phyloP scores from a whole-genome alignment of 2,113 vertebrate genomes.

The Morone saxatilis region DNA sequence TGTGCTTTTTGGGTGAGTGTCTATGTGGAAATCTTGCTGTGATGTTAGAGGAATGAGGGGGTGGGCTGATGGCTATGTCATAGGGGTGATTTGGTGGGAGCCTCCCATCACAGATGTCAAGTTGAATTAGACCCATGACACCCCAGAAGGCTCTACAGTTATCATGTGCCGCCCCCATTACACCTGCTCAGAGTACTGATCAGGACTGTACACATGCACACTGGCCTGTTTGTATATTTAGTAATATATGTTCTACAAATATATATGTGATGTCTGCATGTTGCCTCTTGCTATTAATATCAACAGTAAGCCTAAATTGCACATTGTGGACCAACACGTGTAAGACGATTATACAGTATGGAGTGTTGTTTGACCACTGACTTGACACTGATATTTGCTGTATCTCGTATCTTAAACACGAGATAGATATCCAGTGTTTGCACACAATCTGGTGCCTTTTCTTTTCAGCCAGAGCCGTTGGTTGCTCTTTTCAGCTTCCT shows the following conservation, averaged over 20 bases:
- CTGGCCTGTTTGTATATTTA: background rate
- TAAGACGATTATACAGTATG: conserved; percentile 11
- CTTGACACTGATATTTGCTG: conserved; percentile 41
- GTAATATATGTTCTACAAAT: background rate
- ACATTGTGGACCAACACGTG: conserved; percentile 10
- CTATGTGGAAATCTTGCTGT: conserved; percentile 17
- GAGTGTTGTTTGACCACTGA: conserved; percentile 26
- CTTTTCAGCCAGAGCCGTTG: conserved; percentile 38
- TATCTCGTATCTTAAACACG: conserved; percentile 38
- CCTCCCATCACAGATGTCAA: conserved; percentile 65
- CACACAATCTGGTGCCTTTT: conserved; percentile 45
- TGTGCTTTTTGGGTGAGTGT: conserved; percentile 13
- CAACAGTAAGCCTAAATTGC: background rate
- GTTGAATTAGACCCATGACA: conserved; percentile 57
- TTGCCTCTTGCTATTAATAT: background rate
- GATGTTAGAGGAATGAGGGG: conserved; percentile 9
- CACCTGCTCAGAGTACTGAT: conserved; percentile 46
- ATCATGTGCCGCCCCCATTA: conserved; percentile 26
- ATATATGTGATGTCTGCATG: background rate
- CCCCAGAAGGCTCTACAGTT: conserved; percentile 47
- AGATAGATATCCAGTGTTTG: conserved; percentile 37
- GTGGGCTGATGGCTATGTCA: conserved; percentile 43
- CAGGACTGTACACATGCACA: conserved; percentile 6
- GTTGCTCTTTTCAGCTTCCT: conserved; percentile 52
- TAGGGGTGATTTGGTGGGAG: conserved; percentile 44